Percentiles rank a stretch among this genome's conserved stretches.
Evolutionary conservation across 2,888 invertebrate genomes (phyloP).

Genomic region (Pristionchus fissidentatus): DNA sequence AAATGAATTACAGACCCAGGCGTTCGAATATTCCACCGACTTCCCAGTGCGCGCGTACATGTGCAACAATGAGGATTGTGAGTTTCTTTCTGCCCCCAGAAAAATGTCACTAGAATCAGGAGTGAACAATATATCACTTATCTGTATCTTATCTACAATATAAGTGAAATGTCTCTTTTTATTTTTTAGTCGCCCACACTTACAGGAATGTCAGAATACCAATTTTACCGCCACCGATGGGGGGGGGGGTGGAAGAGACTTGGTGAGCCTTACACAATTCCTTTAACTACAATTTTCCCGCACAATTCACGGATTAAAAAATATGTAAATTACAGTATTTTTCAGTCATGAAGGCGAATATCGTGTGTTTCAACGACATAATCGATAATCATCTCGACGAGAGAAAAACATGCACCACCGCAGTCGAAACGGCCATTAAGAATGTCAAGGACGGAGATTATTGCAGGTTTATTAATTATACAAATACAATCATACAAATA

Average conservation of each 20-base stretch:
- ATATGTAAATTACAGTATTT: neutral
- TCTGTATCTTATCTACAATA: no score
- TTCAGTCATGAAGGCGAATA: conserved; percentile 26
- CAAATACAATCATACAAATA: neutral
- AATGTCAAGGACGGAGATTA: conserved; percentile 32
- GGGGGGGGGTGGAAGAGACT: no score
- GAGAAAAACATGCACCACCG: neutral
- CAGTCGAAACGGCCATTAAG: neutral
- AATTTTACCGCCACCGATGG: no score
- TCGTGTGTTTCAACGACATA: conserved; percentile 6
- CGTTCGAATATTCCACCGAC: conserved; percentile 13
- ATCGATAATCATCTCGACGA: conserved; percentile 1
- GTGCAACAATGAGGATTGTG: conserved; percentile 29
- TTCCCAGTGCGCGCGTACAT: conserved; percentile 17
- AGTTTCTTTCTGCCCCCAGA: neutral
- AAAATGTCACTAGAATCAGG: neutral
- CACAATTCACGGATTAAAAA: no score
- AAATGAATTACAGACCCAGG: neutral
- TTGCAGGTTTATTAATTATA: neutral
- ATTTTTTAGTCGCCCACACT: no score
- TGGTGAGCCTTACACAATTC: no score
- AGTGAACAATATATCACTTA: neutral
- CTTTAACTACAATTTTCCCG: no score
- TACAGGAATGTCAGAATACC: no score
- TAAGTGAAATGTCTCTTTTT: no score